Evolutionary conservation across 2,797 vertebrate genomes (phyloP), one percentile per base, ranked within the genome.

Genomic region (Naso thynnoides): DNA sequence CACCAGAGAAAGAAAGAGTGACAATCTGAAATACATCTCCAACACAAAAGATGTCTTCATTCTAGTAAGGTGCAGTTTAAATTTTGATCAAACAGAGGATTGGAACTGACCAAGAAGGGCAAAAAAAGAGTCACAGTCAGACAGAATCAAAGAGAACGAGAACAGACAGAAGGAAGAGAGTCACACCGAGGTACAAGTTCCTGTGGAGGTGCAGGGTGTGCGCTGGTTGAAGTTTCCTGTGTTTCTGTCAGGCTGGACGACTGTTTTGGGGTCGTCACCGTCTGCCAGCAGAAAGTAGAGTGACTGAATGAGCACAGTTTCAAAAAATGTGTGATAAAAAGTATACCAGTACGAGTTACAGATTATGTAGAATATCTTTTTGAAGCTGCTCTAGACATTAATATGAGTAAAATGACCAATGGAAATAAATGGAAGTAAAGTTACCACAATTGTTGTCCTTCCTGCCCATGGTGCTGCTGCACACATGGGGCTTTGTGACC

Each of bases 371-470:
- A n/a, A n/a, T n/a, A n/a, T n/a, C n/a, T n/a, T n/a, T n/a, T n/a
- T n/a, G n/a, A n/a, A n/a, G n/a, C n/a, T n/a, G n/a, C n/a, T n/a
- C n/a, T n/a, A n/a, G n/a, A n/a, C n/a, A n/a, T 31, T 31, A 4
- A 31, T 31, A 31, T 31, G 4, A 31, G 31, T 31, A 31, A 31
- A 31, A 31, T 8, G 8, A 31, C 31, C 31, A 31, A 31, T 4
- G 4, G 4, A 31, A 8, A 31, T n/a, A n/a, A 31, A 8, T 52
- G 6, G 52, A 62, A 45, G 23, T 39, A 0, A 38, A 0, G 15
- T 56, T 66, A 88, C 88, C 6, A 4, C 6, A n/a, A 2, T 26
- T 9, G 7, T 65, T 23, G 8, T 86, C 69, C 3, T 60, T 62
- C 55, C 41, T 53, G 55, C 79, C 81, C 88, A 85, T 84, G 0